Conservation (phyloP, 2,888 invertebrate species). For the Volucella inanis region DNA sequence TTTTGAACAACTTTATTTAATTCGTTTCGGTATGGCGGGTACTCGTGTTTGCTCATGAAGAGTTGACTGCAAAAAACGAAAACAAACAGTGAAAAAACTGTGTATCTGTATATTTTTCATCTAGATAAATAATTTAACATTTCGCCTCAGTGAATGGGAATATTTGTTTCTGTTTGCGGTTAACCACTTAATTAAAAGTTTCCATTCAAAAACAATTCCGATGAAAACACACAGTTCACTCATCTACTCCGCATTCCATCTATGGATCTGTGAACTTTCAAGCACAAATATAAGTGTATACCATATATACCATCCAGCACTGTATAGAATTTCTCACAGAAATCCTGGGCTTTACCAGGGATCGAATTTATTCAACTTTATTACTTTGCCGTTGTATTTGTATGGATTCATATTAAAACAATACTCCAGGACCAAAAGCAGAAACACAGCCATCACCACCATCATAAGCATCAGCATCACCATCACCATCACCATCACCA, state of each 20-base stretch:
- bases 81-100: too few species aligned
- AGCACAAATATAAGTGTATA: not conserved
- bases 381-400: conserved; percentile 44
- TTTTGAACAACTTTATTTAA: conserved; percentile 64
- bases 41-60: not conserved
- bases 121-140: conserved; percentile 55
- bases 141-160: conserved; percentile 49
- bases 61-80: not conserved
- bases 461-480: too few species aligned
- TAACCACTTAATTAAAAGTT: conserved; percentile 74
- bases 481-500: too few species aligned
- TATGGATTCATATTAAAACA: conserved; percentile 64
- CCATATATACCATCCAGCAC: too few species aligned
- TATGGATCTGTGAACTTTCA: not conserved
- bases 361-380: conserved; percentile 65
- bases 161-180: conserved; percentile 68
- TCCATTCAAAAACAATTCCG: conserved; percentile 68
- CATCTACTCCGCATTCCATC: not conserved
- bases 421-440: conserved; percentile 15
- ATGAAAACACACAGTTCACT: conserved; percentile 27
- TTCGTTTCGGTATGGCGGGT: conserved; percentile 27
- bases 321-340: not conserved
- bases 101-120: conserved; percentile 27
- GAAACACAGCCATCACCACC: not conserved
- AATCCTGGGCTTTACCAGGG: conserved; percentile 20